These are phyloP conservation scores for Heteromormyrus szaboi DNA, from an alignment of 2,797 vertebrate species.

Conservation along the genomic window DNA sequence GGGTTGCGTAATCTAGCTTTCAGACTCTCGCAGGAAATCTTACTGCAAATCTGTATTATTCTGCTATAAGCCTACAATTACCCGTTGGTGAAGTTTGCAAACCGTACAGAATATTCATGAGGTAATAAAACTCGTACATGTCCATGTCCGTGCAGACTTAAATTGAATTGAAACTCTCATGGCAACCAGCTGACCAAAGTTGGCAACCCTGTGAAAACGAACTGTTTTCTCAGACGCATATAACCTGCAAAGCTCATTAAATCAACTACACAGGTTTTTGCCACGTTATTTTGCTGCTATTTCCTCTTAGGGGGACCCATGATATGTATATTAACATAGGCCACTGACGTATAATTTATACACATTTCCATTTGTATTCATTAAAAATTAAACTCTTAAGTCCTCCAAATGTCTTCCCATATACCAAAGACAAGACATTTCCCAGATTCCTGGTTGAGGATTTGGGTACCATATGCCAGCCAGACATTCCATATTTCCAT, in stretches of 20 bases:
- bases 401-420: background rate
- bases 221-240: background rate
- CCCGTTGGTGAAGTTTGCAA: background rate
- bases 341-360: background rate
- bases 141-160: background rate
- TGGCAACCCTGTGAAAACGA: background rate
- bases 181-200: background rate
- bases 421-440: background rate
- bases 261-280: background rate
- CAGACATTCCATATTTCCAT: background rate
- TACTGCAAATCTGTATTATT: background rate
- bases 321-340: background rate
- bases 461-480: background rate
- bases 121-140: background rate
- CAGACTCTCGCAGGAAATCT: background rate
- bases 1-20: background rate
- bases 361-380: background rate
- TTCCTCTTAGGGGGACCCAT: background rate
- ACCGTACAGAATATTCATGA: background rate
- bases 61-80: background rate
- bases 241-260: background rate
- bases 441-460: background rate
- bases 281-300: background rate
- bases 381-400: background rate
- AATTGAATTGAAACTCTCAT: background rate